A percentile compares a stretch with the other conserved stretches of the same genome.
Evolutionary conservation across 1,140 invertebrate species (phyloP).

Genomic region (Drosophila santomea): DNA sequence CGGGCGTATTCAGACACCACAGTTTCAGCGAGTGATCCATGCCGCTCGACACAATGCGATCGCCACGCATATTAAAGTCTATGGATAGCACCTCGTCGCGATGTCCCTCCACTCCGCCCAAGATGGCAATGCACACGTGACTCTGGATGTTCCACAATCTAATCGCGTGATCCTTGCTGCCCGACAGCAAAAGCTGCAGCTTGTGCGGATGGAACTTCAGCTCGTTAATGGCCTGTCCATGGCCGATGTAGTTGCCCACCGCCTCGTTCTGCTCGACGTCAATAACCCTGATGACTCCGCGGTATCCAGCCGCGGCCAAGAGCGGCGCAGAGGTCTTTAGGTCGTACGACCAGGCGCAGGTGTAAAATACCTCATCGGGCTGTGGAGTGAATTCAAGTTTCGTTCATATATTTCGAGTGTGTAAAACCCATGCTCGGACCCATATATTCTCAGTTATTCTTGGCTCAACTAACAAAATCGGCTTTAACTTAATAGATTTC

Average conservation of each 20-base stretch:
- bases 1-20: slow-evolving; percentile 94
- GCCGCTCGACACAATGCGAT: slow-evolving; percentile 96
- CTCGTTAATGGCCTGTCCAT: slow-evolving; percentile 95
- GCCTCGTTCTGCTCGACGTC: slow-evolving; percentile 93
- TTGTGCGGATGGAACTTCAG: slow-evolving; percentile 97
- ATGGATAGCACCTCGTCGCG: slow-evolving; percentile 98
- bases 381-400: slow-evolving; percentile 21
- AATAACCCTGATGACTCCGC: slow-evolving; percentile 95
- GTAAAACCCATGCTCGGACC: accelerated
- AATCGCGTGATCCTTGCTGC: slow-evolving; percentile 97
- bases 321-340: slow-evolving; percentile 92
- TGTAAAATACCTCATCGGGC: slow-evolving; percentile 97
- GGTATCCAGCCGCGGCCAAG: slow-evolving; percentile 94
- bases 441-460: not conserved
- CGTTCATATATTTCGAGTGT: not conserved
- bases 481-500: no score
- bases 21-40: slow-evolving; percentile 99
- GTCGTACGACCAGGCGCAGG: slow-evolving; percentile 97
- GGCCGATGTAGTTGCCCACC: slow-evolving; percentile 95
- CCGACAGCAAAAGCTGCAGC: slow-evolving; percentile 95
- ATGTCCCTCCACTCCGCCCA: slow-evolving; percentile 98
- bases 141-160: slow-evolving; percentile 98
- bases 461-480: no score
- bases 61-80: slow-evolving; percentile 95
- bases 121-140: slow-evolving; percentile 97